Base-by-base conservation (phyloP, 1,140 invertebrate genomes). In the Temnothorax nylanderi region DNA sequence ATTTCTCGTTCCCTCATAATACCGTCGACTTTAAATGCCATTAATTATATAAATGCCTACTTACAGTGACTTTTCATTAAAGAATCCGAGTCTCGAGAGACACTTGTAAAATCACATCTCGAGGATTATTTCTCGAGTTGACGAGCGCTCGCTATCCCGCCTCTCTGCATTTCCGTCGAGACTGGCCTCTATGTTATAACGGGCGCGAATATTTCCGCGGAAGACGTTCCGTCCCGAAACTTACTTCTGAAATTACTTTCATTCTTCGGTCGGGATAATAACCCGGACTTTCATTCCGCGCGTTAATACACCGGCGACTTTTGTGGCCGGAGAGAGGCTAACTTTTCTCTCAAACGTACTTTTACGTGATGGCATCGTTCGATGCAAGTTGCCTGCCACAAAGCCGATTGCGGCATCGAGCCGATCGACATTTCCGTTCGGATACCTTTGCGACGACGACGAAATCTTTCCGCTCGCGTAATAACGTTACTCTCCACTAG, bases 391-490 rank as follows among this genome's bases (percentile, higher is more conserved):
- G 69, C 51, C n/a, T 47, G 7, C 41, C 41, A 60, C 54, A 84
- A 84, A 84, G 80, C 80, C 71, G 80, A 84, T 84, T 84, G 54
- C 44, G 69, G 41, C 80, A 60, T 74, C 69, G 54, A 60, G 26
- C 26, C 26, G 69, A 84, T 60, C 69, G 51, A 26, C 56, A 84
- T 84, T 71, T 84, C 54, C 41, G 26, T 60, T 58, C 44, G 41
- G 69, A 84, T 84, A 62, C 41, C 65, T 82, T 72, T 64, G 60
- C 47, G 75, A 84, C 41, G 80, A 74, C 80, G 64, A 47, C 49
- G 18, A 74, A 74, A 84, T 84, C 80, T 74, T 74, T 84, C 69
- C 54, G 80, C 54, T 75, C 54, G 56, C 18, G 69, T 84, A 84
- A 84, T 60, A 32, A 84, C 32, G 54, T 84, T 84, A 84, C 58